Conservation (phyloP, 2,797 vertebrate species). For the Pangasius larnaudii region DNA sequence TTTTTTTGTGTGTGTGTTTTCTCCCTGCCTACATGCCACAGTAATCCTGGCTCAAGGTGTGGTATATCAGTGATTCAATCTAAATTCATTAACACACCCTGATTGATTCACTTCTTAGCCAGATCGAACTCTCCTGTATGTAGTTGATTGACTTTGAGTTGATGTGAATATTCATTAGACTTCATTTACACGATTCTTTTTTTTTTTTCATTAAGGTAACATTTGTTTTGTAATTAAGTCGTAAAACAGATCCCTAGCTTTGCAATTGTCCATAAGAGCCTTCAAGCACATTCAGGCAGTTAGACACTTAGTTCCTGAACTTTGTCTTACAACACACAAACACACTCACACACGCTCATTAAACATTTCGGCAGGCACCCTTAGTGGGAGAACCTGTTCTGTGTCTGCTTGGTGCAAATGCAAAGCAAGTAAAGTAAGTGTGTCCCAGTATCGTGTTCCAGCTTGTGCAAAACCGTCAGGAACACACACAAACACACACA, state of each 20-base stretch:
- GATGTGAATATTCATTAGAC: neutral
- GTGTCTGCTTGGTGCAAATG: conserved; percentile 63
- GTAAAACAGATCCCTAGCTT: conserved; percentile 34
- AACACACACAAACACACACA: conserved; percentile 50
- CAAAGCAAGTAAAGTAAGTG: conserved; percentile 75
- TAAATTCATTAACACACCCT: conserved; percentile 37
- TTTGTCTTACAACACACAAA: conserved; percentile 31
- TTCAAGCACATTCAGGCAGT: conserved; percentile 36
- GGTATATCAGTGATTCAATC: conserved; percentile 42
- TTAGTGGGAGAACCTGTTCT: conserved; percentile 72
- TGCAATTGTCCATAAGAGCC: conserved; percentile 11
- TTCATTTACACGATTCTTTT: neutral
- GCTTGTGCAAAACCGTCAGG: conserved; percentile 71
- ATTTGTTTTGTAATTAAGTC: conserved; percentile 34
- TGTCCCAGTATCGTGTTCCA: conserved; percentile 75
- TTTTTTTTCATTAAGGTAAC: neutral
- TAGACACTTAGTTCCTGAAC: conserved; percentile 4
- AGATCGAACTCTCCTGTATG: neutral
- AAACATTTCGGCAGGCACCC: conserved; percentile 16
- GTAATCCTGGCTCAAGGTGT: conserved; percentile 51
- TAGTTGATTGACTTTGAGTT: neutral
- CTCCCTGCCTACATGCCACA: conserved; percentile 40
- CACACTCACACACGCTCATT: conserved; percentile 25
- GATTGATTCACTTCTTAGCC: conserved; percentile 28
- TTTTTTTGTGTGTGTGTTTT: conserved; percentile 35